phyloP scores from a whole-genome alignment of 1,140 invertebrate genomes.

The Heliconius hewitsoni region DNA sequence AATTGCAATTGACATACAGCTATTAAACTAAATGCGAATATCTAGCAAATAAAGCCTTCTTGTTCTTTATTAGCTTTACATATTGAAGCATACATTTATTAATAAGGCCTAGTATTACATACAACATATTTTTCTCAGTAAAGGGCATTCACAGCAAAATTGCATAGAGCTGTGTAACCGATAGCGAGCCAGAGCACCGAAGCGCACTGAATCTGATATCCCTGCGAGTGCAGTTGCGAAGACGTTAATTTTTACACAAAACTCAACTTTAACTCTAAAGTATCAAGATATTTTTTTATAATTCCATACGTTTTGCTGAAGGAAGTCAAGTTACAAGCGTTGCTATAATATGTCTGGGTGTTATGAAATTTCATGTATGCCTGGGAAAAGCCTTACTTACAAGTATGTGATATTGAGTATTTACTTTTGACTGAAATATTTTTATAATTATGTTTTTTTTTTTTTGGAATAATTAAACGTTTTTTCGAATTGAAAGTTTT shows the following conservation, averaged over 20 bases:
- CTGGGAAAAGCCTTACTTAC: conserved; percentile 22
- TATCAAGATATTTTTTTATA: not conserved
- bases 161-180: conserved; percentile 24
- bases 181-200: conserved; percentile 18
- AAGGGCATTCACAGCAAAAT: conserved; percentile 26
- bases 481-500: no score
- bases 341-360: conserved; percentile 30
- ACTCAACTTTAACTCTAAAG: not conserved
- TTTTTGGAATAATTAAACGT: no score
- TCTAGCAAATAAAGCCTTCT: not conserved
- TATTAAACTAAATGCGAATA: not conserved
- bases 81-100: not conserved
- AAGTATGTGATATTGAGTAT: not conserved
- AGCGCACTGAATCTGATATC: conserved; percentile 38
- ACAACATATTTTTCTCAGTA: not conserved
- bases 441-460: not conserved
- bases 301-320: not conserved
- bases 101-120: not conserved
- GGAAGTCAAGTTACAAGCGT: conserved; percentile 17
- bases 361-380: conserved; percentile 27
- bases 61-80: not conserved
- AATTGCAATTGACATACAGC: not conserved
- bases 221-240: conserved; percentile 29
- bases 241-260: conserved; percentile 4
- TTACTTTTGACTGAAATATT: not conserved